These are phyloP conservation scores for Rhyacophila brunnea DNA, from an alignment of 1,140 invertebrate genomes.

Conservation along the genomic window DNA sequence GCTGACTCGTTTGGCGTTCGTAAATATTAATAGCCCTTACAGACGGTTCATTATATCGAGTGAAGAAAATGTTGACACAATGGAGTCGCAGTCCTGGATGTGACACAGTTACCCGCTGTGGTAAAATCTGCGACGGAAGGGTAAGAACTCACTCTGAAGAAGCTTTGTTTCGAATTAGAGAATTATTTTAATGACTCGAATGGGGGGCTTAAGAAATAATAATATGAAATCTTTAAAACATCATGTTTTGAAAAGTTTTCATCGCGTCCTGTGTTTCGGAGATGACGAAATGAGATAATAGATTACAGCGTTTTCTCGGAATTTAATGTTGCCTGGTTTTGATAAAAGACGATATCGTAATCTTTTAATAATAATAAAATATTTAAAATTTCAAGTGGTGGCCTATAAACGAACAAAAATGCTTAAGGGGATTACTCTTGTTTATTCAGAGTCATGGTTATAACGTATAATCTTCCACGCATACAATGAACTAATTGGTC, in stretches of 20 bases:
- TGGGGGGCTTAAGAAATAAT: conserved; percentile 20
- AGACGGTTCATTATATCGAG: conserved; percentile 22
- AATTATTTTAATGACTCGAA: conserved; percentile 25
- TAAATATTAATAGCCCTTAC: conserved; percentile 20
- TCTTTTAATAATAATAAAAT: too few relatives aligned
- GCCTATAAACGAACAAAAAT: too few relatives aligned
- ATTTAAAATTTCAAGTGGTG: too few relatives aligned
- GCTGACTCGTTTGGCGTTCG: conserved; percentile 2
- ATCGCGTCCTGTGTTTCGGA: too few relatives aligned
- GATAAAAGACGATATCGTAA: neutral
- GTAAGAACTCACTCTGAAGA: conserved; percentile 7
- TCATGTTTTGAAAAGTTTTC: too few relatives aligned
- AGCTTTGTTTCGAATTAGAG: conserved; percentile 20
- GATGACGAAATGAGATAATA: too few relatives aligned
- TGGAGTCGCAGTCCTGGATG: neutral
- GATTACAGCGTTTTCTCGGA: too few relatives aligned
- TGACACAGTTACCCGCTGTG: conserved; percentile 11
- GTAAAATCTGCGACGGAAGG: conserved; percentile 10
- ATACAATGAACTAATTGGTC: too few relatives aligned
- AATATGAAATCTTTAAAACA: conserved; percentile 8
- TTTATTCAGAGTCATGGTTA: too few relatives aligned
- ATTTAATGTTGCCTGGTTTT: too few relatives aligned
- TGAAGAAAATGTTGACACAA: conserved; percentile 18
- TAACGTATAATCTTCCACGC: too few relatives aligned
- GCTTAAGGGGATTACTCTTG: too few relatives aligned